Evolutionary conservation across 2,797 vertebrate genomes (phyloP).

Genomic region (Crocodylus rhombifer): DNA sequence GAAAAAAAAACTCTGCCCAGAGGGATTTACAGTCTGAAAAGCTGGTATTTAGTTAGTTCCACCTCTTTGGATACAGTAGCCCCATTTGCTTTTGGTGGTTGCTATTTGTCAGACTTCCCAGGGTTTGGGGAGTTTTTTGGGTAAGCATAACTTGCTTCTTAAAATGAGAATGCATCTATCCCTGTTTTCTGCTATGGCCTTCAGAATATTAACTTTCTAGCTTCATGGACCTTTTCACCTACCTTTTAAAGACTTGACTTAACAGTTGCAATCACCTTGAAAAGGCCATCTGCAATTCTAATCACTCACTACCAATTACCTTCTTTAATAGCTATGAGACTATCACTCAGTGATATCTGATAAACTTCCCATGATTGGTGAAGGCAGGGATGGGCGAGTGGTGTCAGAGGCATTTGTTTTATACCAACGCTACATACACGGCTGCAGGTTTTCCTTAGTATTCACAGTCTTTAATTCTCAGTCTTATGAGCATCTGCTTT

Average conservation of each 20-base stretch:
- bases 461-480: not conserved
- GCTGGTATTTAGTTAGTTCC: not conserved
- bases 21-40: not conserved
- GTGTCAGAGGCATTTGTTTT: not conserved
- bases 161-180: not conserved
- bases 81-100: not conserved
- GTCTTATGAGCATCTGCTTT: not conserved
- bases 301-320: slow-evolving; percentile 75
- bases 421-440: not conserved
- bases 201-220: slow-evolving; percentile 22
- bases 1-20: not conserved
- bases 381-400: not conserved
- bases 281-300: slow-evolving; percentile 79
- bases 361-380: slow-evolving; percentile 43
- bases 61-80: not conserved
- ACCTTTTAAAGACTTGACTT: slow-evolving; percentile 71
- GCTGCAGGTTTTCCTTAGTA: not conserved
- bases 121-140: not conserved
- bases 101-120: not conserved
- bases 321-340: slow-evolving; percentile 69
- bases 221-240: slow-evolving; percentile 35
- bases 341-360: slow-evolving; percentile 57
- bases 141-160: not conserved
- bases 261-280: slow-evolving; percentile 74
- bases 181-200: not conserved